A percentile compares a stretch with the other conserved stretches of the same genome.
Evolutionary conservation across 2,113 vertebrate species (phyloP).

Genomic region (Orycteropus afer): DNA sequence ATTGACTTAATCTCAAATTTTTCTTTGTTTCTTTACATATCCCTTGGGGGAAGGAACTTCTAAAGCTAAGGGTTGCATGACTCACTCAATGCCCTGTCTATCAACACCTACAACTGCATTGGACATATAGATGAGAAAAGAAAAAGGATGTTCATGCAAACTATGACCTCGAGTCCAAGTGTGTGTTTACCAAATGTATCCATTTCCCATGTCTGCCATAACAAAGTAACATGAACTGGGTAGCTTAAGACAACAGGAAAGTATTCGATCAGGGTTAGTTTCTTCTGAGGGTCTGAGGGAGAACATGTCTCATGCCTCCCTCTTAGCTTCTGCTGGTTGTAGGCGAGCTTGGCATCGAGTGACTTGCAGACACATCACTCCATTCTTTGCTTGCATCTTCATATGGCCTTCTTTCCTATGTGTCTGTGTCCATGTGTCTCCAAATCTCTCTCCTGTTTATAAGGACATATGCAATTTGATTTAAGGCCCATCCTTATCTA

Average conservation of each 20-base stretch:
- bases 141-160: rapidly evolving
- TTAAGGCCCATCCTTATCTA: neutral
- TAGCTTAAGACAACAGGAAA: neutral
- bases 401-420: neutral
- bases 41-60: too few species aligned
- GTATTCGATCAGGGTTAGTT: neutral
- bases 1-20: neutral
- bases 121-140: neutral
- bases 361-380: neutral
- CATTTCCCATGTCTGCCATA: neutral
- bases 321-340: neutral
- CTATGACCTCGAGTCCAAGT: rapidly evolving
- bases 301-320: too few species aligned
- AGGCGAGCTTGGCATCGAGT: neutral
- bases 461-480: neutral
- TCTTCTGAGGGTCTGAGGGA: neutral
- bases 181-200: neutral
- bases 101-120: neutral
- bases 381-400: neutral
- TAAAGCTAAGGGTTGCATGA: neutral
- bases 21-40: neutral
- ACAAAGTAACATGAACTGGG: neutral
- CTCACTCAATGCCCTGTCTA: too few species aligned
- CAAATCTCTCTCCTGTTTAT: neutral
- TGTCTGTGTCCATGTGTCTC: neutral